Evolutionary conservation across 2,797 vertebrate genomes (phyloP).

Genomic region (Mus caroli): DNA sequence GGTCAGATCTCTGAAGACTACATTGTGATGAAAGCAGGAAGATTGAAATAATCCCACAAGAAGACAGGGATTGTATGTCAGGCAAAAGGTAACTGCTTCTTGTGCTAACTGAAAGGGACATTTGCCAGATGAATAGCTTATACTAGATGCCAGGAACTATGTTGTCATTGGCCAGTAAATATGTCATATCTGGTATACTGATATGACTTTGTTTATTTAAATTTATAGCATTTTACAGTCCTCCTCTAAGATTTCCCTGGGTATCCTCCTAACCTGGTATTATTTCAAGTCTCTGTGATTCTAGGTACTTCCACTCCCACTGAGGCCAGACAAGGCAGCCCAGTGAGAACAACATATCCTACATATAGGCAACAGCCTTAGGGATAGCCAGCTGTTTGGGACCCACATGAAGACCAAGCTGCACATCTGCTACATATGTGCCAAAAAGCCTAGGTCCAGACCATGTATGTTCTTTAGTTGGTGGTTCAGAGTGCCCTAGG

Average conservation of each 20-base stretch:
- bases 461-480: neutral
- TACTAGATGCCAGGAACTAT: neutral
- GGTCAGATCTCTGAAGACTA: slow-evolving; percentile 25
- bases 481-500: neutral
- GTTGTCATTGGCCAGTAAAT: slow-evolving; percentile 39
- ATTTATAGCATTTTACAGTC: slow-evolving; percentile 51
- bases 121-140: slow-evolving; percentile 51
- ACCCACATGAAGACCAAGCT: neutral
- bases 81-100: slow-evolving; percentile 40
- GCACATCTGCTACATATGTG: neutral
- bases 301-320: neutral
- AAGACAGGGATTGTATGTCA: neutral
- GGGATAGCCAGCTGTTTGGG: too few relatives aligned
- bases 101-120: slow-evolving; percentile 9
- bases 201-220: slow-evolving; percentile 31
- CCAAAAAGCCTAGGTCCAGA: neutral
- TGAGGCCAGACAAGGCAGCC: neutral
- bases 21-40: slow-evolving; percentile 28
- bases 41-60: neutral
- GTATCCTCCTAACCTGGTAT: neutral
- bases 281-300: neutral
- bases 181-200: neutral
- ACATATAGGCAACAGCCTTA: neutral
- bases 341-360: neutral
- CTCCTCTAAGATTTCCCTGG: neutral